Base-by-base conservation (phyloP, 2,888 invertebrate genomes). In the Thymelicus lineola region DNA sequence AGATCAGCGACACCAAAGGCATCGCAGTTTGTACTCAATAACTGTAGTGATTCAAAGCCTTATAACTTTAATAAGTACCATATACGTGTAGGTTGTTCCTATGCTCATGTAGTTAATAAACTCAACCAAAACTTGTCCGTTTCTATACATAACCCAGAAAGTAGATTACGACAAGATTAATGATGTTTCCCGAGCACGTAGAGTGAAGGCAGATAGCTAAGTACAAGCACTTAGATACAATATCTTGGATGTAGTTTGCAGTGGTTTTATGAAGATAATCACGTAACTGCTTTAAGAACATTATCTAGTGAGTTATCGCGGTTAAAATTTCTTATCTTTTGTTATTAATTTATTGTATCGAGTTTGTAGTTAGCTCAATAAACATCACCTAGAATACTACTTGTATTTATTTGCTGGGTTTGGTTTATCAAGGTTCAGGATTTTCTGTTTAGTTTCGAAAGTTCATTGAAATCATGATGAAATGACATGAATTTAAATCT, bases 141-240 rank as follows among this genome's bases (percentile, higher is more conserved):
- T 63, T 50, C 50, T 36, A 10, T 57, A 45, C 57, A 57, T 65
- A 58, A 69, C 69, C 48, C 48, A 15, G 58, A 42, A 68, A 63
- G 63, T 63, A 69, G 69, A 69, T 69, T 69, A 69, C 57, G 58
- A 42, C 62, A 69, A 69, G 69, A 69, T 69, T 63, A 63, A 69
- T 69, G 69, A 69, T 63, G 57, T 69, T 69, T 48, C 46, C 17
- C 63, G 36, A 50, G 58, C 63, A 69, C 69, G 69, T 63, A 63
- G 57, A 57, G 55, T 35, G 61, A 28, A 50, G 57, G 68, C 57
- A 58, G 63, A 69, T 69, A 69, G 69, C 63, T 69, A 63, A 68
- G 68, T 68, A 62, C 61, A 46, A 62, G 62, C 62, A 68, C 68
- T 46, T 17, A 46, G 68, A 68, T 68, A 68, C 57, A 57, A 62